Conservation (phyloP, 2,797 vertebrate genomes). For the Hyperoplus immaculatus region DNA sequence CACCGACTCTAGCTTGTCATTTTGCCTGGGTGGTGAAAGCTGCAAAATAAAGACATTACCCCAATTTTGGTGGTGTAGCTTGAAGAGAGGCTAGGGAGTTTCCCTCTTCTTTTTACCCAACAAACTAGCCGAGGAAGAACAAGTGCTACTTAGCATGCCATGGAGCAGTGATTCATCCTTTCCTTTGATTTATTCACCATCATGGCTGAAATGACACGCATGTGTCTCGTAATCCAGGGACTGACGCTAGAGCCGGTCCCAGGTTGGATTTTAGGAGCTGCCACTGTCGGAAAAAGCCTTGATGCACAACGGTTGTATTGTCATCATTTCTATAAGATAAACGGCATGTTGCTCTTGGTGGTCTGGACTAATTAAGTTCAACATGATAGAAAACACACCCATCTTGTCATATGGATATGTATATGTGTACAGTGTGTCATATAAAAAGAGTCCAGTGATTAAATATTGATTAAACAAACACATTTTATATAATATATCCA, state of each 20-base stretch:
- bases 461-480: conserved; percentile 39
- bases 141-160: conserved; percentile 72
- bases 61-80: conserved; percentile 47
- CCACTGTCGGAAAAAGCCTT: conserved; percentile 16
- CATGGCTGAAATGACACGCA: conserved; percentile 65
- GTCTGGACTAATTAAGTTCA: conserved; percentile 32
- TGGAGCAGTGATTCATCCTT: conserved; percentile 73
- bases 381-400: conserved; percentile 10
- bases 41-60: conserved; percentile 71
- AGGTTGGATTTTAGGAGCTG: conserved; percentile 36
- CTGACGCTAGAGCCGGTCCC: conserved; percentile 19
- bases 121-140: conserved; percentile 59
- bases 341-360: background rate
- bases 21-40: conserved; percentile 77
- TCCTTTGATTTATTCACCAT: conserved; percentile 76
- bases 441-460: conserved; percentile 9
- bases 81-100: conserved; percentile 59
- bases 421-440: too few species aligned
- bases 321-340: conserved; percentile 25
- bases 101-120: conserved; percentile 64
- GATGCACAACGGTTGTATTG: conserved; percentile 14
- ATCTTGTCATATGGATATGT: background rate
- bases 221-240: conserved; percentile 53
- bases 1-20: conserved; percentile 71
- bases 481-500: conserved; percentile 17